A percentile compares a stretch with the other conserved stretches of the same genome.
These are phyloP conservation scores for Drosophila bipectinata DNA, from an alignment of 1,140 invertebrate genomes.

Conservation along the genomic window DNA sequence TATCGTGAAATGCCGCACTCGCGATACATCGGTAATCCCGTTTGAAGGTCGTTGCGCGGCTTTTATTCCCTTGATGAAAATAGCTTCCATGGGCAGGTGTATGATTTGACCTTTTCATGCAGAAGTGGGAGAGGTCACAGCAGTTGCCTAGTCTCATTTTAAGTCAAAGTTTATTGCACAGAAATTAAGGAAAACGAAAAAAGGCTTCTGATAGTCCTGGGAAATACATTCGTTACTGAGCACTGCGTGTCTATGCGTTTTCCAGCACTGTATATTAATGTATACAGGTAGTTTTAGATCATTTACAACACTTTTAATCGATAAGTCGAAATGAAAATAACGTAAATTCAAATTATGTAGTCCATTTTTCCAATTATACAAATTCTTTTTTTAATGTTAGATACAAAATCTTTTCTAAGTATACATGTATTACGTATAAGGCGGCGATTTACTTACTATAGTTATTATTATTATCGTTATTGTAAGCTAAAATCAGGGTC, in stretches of 20 bases:
- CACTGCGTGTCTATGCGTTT: not conserved
- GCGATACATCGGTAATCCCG: constrained; percentile 10
- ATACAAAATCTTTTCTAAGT: too few relatives aligned
- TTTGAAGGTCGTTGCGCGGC: not conserved
- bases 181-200: not conserved
- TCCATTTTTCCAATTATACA: too few relatives aligned
- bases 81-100: not conserved
- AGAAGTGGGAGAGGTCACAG: not conserved
- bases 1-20: constrained; percentile 25
- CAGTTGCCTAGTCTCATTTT: too few relatives aligned
- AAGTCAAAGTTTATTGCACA: not conserved
- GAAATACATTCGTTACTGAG: not conserved
- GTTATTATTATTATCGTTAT: too few relatives aligned
- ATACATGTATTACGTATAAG: too few relatives aligned
- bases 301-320: not conserved
- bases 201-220: not conserved
- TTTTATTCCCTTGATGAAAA: not conserved
- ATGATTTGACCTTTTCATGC: not conserved
- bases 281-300: not conserved
- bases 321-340: not conserved
- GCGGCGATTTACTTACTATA: too few relatives aligned
- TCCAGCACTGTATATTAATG: not conserved
- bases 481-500: too few relatives aligned
- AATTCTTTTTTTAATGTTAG: too few relatives aligned
- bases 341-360: not conserved